Base-by-base conservation (phyloP, 2,113 vertebrate species). In the Scartelaos histophorus region DNA sequence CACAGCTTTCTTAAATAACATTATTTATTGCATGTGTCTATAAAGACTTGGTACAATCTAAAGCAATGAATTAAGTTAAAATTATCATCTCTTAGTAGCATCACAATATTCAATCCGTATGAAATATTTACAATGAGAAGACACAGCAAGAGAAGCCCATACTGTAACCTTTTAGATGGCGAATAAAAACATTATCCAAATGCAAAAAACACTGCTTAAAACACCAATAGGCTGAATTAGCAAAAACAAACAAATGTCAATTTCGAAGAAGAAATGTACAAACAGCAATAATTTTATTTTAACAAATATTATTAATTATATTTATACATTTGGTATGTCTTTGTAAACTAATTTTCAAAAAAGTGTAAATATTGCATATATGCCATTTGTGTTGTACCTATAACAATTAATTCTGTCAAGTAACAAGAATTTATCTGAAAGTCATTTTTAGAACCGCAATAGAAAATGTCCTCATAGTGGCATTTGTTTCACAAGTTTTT, bases 1-100 rank as follows among this genome's bases (percentile, higher is more conserved):
- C 53, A 15, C 56, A 83, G 43, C 58, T 93, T 94, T 96, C 94
- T 98, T 97, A 98, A 99, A 98, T 98, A 97, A 96, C 91, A 91
- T 94, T 92, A 95, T 95, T 98, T 99, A 97, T 97, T 99, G 96
- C 96, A 95, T 97, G 96, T 97, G 95, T 95, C 96, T 97, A 96
- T 95, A 95, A 95, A 96, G 93, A 93, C 95, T 96, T 95, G 95
- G 94, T 95, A 95, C 95, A 97, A 92, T 96, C 95, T 95, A 96
- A 95, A 95, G 97, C 96, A 94, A 95, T 90, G 89, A 91, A 92
- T 95, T 96, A 96, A 91, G 74, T 92, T 96, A 95, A 94, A 94
- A 93, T 95, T 93, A 95, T 92, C 69, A 88, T 94, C 93, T 95
- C 94, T 93, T 93, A 89, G 94, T 94, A 95, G 95, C 93, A 91